Evolutionary conservation across 2,797 vertebrate species (phyloP), one percentile per base, ranked within the genome.

Genomic region (Poeciliopsis gracilis): DNA sequence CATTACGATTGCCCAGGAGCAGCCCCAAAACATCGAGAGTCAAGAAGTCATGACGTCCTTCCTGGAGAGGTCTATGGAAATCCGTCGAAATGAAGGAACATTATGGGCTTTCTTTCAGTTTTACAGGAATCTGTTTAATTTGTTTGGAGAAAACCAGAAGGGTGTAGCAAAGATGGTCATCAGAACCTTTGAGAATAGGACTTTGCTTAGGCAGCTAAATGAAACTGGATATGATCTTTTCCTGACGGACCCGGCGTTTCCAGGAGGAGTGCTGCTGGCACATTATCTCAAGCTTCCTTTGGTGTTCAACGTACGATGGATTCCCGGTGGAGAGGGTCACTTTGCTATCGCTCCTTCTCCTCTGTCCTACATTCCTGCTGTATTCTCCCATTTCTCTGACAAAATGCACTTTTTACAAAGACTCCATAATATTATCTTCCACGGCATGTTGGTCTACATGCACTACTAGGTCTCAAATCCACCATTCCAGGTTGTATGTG

Each of bases 281-380:
- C 88, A 89, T 36, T 87, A 89, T 81, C 90, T 95, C 16, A 18
- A 81, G 43, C 90, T 94, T 46, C 93, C 93, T 3, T 15, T 91
- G 75, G 91, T 95, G 71, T 87, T 90, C 11, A 94, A 93, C 8
- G 87, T 90, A 4, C 76, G 86, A 28, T 91, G 88, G 89, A 10
- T 89, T 77, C 82, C 82, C 1, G 85, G 5, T 2, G 92, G 92
- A 3, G 91, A 95, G 0, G 87, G 73, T 0, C 94, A 94, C 57
- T 89, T 90, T 4, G 61, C 81, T n/a, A 43, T 94, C 0, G 90
- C 94, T 28, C 92, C 92, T 3, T 93, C 91, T 46, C 94, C 91
- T 1, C 47, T 92, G 5, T 95, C 93, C 16, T 94, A 89, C 1
- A 7, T 94, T 46, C 93, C 93, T 0, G 75, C 46, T 1, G 43